Conservation (phyloP, 2,888 invertebrate species). For the Agapetus fuscipes region DNA sequence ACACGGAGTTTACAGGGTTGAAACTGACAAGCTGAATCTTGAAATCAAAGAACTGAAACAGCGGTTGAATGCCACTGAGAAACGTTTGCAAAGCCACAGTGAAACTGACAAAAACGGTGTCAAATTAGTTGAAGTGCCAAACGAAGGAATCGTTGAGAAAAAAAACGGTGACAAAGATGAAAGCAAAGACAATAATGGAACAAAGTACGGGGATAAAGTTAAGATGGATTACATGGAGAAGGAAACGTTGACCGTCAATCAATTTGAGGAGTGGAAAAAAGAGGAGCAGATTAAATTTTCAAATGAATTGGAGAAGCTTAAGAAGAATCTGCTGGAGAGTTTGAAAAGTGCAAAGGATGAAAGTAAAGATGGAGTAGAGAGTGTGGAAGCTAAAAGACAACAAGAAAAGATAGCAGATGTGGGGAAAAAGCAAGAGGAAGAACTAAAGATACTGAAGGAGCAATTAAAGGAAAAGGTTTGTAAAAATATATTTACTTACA, state of each 20-base stretch:
- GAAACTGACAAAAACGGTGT: constrained; percentile 24
- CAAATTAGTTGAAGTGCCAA: constrained; percentile 8
- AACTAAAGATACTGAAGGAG: constrained; percentile 40
- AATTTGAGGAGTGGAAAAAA: constrained; percentile 43
- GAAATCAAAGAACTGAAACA: constrained; percentile 57
- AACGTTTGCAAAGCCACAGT: constrained; percentile 36
- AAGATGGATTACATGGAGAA: constrained; percentile 18
- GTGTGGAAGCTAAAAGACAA: constrained; percentile 19
- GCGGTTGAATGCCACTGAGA: constrained; percentile 49
- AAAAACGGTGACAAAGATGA: constrained; percentile 13
- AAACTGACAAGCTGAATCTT: constrained; percentile 52
- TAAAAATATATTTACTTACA: no score
- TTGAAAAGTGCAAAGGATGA: constrained; percentile 36
- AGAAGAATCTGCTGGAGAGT: constrained; percentile 35
- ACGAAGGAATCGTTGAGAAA: constrained; percentile 1
- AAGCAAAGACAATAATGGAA: not conserved
- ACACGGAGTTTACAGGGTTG: constrained; percentile 38
- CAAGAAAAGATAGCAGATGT: constrained; percentile 32
- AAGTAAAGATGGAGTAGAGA: constrained; percentile 25
- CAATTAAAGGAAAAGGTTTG: constrained; percentile 37
- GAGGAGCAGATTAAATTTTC: constrained; percentile 45
- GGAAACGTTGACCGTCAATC: constrained; percentile 32
- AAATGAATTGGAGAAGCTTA: constrained; percentile 39
- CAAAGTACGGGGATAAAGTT: constrained; percentile 13
- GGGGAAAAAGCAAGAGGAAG: constrained; percentile 42